Percentiles rank a stretch among this genome's conserved stretches.
phyloP scores from a whole-genome alignment of 2,888 invertebrate genomes.

The Rhagonycha fulva region DNA sequence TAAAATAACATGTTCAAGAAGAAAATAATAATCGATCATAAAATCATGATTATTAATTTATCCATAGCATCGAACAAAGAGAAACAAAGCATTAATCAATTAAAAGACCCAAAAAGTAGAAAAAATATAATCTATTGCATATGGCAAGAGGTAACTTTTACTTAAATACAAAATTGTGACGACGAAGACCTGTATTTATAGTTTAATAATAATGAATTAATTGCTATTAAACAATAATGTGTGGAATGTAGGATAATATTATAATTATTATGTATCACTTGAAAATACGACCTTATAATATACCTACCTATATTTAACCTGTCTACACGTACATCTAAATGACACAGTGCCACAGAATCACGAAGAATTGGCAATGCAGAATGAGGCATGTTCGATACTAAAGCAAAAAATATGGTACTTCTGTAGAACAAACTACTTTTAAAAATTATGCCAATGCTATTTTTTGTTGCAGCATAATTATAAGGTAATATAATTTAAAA shows the following conservation, averaged over 20 bases:
- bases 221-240: not conserved
- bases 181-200: not conserved
- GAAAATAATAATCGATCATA: not conserved
- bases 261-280: not conserved
- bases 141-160: not conserved
- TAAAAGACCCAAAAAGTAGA: too few species aligned
- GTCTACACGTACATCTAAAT: conserved; percentile 10
- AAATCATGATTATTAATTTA: not conserved
- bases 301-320: conserved; percentile 5
- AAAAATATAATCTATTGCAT: too few species aligned
- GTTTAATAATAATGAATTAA: not conserved
- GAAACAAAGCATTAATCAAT: not conserved
- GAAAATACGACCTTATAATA: not conserved
- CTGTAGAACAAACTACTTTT: not conserved
- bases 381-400: conserved; percentile 2
- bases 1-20: not conserved
- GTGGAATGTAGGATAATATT: not conserved
- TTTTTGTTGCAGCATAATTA: not conserved
- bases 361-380: conserved; percentile 7
- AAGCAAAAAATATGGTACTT: not conserved
- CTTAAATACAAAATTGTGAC: not conserved
- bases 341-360: conserved; percentile 8
- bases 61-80: not conserved
- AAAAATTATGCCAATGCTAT: not conserved
- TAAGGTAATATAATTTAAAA: not conserved